Percentiles rank a stretch among this genome's conserved stretches.
These are phyloP conservation scores for Desoria tigrina DNA, from an alignment of 2,888 invertebrate genomes.

Conservation along the genomic window DNA sequence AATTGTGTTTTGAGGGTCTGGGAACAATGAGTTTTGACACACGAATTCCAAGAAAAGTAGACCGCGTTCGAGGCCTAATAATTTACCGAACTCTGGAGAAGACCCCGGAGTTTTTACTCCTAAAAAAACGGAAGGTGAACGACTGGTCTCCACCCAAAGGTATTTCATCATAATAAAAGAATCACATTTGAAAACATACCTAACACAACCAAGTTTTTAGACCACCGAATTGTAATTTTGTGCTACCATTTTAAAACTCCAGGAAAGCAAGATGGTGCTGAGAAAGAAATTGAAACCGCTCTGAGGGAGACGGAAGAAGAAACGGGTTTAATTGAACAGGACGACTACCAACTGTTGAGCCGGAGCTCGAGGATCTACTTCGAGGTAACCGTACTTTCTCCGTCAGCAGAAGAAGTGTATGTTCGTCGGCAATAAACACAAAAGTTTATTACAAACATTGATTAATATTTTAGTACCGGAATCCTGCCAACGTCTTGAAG, in stretches of 20 bases:
- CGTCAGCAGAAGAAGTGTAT: not conserved
- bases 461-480: constrained; percentile 16
- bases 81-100: not conserved
- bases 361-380: constrained; percentile 12
- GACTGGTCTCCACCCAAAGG: constrained; percentile 20
- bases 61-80: constrained; percentile 6
- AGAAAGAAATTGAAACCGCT: constrained; percentile 19
- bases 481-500: constrained; percentile 1
- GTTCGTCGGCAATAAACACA: not conserved
- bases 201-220: not conserved
- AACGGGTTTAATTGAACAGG: constrained; percentile 17
- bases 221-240: not conserved
- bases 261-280: constrained; percentile 6
- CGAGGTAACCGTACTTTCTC: constrained; percentile 13
- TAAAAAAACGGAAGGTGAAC: constrained; percentile 4
- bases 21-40: too few species aligned
- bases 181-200: not conserved
- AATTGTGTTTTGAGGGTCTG: too few species aligned
- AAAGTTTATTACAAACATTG: constrained; percentile 1
- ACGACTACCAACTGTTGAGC: constrained; percentile 16
- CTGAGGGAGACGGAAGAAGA: constrained; percentile 11
- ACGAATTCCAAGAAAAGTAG: too few species aligned
- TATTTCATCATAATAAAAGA: constrained; percentile 1
- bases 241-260: not conserved
- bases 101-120: constrained; percentile 3